Evolutionary conservation across 2,797 vertebrate genomes (phyloP), one percentile per base, ranked within the genome.

Genomic region (Schizothorax lantsangensis): DNA sequence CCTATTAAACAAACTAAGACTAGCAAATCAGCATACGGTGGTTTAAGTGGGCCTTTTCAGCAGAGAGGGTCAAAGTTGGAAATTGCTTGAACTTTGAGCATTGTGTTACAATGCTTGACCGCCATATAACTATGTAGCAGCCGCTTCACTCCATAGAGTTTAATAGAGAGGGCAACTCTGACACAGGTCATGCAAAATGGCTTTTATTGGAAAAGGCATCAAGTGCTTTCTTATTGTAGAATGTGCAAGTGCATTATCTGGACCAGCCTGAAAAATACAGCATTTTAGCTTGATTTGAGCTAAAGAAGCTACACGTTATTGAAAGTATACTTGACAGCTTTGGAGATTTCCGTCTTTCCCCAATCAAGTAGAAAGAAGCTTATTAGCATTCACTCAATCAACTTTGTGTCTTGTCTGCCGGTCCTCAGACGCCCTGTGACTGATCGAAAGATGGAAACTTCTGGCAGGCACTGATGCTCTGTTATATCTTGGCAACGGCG

Each of bases 301-400:
- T 68, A 49, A 81, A 47, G 2, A 38, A 49, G 62, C 79, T 33
- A 15, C n/a, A 62, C 9, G 54, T 62, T 26, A 66, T 69, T 52
- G 33, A n/a, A 69, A 17, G 33, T 79, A 52, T 33, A 6, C 62
- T 15, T 81, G 79, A 43, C 79, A 81, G 47, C 47, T 71, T 71
- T 71, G 12, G 47, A 52, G 17, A 57, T 36, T 78, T 91, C 86
- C 1, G 21, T 40, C 47, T 82, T 71, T 54, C 30, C 14, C 14
- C 47, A 52, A 38, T 71, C 33, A 40, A 52, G n/a, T 47, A 80
- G 33, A 54, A 82, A 71, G 33, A 2, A 82, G 10, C 86, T 89
- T 87, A 81, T 89, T 84, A 89, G 88, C 81, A 86, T 88, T 82
- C 57, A 52, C 73, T 69, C 52, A 57, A 43, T 84, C 72, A 59